Base-by-base conservation (phyloP, 2,888 invertebrate species). In the Ormyrus rosae region DNA sequence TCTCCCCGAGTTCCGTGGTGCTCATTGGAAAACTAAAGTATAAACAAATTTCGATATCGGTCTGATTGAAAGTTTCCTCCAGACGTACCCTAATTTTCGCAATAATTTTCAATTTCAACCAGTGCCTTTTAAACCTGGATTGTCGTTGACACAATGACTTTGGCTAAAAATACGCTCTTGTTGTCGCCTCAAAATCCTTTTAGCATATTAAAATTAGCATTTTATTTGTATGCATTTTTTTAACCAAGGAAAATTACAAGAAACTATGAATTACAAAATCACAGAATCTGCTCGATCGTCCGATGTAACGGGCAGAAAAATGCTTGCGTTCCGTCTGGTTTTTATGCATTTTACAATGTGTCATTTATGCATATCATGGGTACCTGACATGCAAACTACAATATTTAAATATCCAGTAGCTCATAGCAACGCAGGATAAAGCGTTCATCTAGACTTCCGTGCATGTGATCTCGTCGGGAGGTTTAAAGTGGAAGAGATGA, bases 1-100 rank as follows among this genome's bases (percentile, higher is more conserved):
- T 84, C 81, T 84, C 78, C 19, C 51, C 53, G 53, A 8, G 53
- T 73, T 69, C 51, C 73, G 68, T 77, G 77, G 68, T 68, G 63
- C 58, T 70, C 65, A 78, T n/a, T 73, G 34, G n/a, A 34, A 76
- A 80, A 75, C 53, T 76, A n/a, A 70, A 71, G 56, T 13, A 13
- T 69, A 48, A 69, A 58, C n/a, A 69, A 69, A 58, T 34, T 46
- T 6, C 34, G 34, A 34, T 3, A 4, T 4, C 3, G 7, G 34
- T 46, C 34, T 46, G 2, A 46, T 46, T 63, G 1, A 6, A 34
- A 34, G 34, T 61, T 34, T 19, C 7, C 10, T 34, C 7, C 7
- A 5, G 8, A 61, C 2, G 60, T 61, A 9, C 8, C 13, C 56
- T 56, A 11, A 53, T 53, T 11, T 34, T 53, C 8, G 6, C 0